A percentile compares a stretch with the other conserved stretches of the same genome.
These are phyloP conservation scores for Cenopis cana DNA, from an alignment of 2,888 invertebrate species.

Conservation along the genomic window DNA sequence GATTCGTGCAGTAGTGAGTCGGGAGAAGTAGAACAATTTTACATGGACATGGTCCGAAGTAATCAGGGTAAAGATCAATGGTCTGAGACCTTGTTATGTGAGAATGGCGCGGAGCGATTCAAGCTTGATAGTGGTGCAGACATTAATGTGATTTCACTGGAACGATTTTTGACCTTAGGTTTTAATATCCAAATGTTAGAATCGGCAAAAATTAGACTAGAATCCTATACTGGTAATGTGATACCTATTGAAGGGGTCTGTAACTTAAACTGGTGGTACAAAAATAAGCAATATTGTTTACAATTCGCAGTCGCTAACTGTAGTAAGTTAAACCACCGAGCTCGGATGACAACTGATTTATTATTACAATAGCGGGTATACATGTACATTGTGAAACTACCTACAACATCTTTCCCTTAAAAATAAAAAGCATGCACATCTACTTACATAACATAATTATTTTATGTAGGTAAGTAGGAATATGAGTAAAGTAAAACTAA, in stretches of 20 bases:
- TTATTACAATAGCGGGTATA: no score
- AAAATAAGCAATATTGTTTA: constrained; percentile 8
- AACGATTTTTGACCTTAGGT: constrained; percentile 1
- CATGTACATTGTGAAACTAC: no score
- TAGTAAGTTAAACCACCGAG: no score
- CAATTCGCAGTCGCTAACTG: constrained; percentile 7
- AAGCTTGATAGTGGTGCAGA: constrained; percentile 18
- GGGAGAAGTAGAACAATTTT: no score
- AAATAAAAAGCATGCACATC: no score
- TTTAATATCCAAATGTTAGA: constrained; percentile 1
- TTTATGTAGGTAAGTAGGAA: no score
- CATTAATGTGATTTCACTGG: constrained; percentile 4
- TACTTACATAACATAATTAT: no score
- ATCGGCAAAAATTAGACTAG: neutral
- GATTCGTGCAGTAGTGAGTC: no score
- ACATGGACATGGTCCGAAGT: no score
- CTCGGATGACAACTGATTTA: no score
- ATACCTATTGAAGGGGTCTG: constrained; percentile 21
- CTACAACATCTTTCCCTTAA: no score
- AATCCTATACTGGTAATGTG: constrained; percentile 1
- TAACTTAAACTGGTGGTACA: constrained; percentile 11
- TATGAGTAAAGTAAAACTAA: no score
- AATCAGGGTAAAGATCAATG: constrained; percentile 12
- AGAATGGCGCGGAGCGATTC: constrained; percentile 7
- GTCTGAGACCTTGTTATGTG: neutral